Evolutionary conservation across 2,888 invertebrate species (phyloP).

Genomic region (Drosophila kokeensis): DNA sequence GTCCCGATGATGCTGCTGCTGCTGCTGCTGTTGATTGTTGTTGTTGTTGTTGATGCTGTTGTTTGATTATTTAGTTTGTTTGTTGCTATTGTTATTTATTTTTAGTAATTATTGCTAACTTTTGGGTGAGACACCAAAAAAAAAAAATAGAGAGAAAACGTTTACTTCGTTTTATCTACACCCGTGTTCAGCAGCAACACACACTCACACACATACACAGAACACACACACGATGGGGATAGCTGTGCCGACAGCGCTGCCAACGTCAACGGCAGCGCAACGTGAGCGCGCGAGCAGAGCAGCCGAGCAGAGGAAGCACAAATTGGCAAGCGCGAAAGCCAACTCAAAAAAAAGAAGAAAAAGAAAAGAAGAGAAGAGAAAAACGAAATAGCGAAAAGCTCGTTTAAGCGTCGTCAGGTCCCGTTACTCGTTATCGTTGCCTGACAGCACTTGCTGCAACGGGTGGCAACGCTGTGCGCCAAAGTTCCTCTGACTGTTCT

Average conservation of each 20-base stretch:
- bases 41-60: constrained; percentile 17
- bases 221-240: constrained; percentile 7
- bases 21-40: constrained; percentile 18
- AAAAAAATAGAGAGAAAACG: constrained; percentile 10
- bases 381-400: constrained; percentile 20
- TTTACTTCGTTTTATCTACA: constrained; percentile 52
- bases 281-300: constrained; percentile 1
- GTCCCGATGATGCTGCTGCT: constrained; percentile 18
- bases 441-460: constrained; percentile 3
- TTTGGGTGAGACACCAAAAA: neutral
- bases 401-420: constrained; percentile 14
- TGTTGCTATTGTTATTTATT: constrained; percentile 10
- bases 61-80: constrained; percentile 10
- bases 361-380: constrained; percentile 2
- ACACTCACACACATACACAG: constrained; percentile 2
- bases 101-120: constrained; percentile 26
- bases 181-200: constrained; percentile 25
- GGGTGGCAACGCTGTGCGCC: constrained; percentile 48
- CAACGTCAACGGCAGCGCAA: constrained; percentile 18
- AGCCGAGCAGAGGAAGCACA: constrained; percentile 16
- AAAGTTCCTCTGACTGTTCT: constrained; percentile 7
- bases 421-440: constrained; percentile 49
- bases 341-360: constrained; percentile 6
- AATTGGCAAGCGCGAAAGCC: constrained; percentile 40
- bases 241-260: constrained; percentile 2